These are phyloP conservation scores for Poecilia picta DNA, from an alignment of 2,797 vertebrate species.

Conservation along the genomic window DNA sequence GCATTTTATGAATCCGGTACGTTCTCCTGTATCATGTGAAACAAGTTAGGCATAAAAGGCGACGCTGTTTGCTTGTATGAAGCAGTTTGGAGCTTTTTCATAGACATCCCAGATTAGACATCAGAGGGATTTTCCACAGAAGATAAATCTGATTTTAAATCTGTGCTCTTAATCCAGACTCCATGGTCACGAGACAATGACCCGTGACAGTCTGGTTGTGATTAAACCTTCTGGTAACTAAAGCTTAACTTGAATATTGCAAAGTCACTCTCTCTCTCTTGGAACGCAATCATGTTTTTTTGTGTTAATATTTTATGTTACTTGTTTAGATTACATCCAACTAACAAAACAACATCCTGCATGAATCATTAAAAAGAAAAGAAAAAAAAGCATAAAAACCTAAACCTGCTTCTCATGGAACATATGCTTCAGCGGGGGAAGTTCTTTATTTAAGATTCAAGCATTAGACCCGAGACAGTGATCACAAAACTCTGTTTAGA, in stretches of 20 bases:
- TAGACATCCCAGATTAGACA: conserved; percentile 19
- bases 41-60: conserved; percentile 2
- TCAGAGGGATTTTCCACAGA: conserved; percentile 13
- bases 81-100: conserved; percentile 5
- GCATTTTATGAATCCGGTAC: background rate
- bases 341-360: background rate
- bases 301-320: background rate
- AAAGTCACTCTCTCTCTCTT: conserved; percentile 11
- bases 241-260: conserved; percentile 12
- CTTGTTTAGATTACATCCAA: background rate
- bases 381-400: background rate
- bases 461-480: background rate
- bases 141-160: conserved; percentile 34
- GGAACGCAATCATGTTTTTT: conserved; percentile 5
- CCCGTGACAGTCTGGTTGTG: conserved; percentile 12
- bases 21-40: conserved; percentile 15
- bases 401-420: conserved; percentile 3
- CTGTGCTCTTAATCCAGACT: conserved; percentile 19
- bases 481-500: conserved; percentile 24
- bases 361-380: background rate
- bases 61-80: background rate
- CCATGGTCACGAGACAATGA: conserved; percentile 11
- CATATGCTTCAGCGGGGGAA: background rate
- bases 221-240: conserved; percentile 25
- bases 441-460: conserved; percentile 10